Evolutionary conservation across 2,888 invertebrate genomes (phyloP), one percentile per base, ranked within the genome.

Genomic region (Saturnia pavonia): DNA sequence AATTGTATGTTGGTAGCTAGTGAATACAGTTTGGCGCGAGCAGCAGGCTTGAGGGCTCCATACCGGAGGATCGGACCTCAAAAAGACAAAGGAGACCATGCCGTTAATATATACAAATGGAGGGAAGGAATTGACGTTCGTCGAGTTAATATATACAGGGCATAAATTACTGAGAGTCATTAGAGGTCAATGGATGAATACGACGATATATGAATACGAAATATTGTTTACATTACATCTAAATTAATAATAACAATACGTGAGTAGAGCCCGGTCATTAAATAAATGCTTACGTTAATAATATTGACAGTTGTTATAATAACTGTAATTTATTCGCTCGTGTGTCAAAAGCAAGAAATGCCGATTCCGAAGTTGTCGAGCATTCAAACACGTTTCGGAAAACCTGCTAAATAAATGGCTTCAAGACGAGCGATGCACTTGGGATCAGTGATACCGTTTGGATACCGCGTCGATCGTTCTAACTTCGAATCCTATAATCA

Each of bases 181-280:
- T 54, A 22, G 54, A 54, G 54, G 54, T 54, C 54, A 54, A 54
- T 54, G 54, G 54, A 54, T 54, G 54, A 22, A 54, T 9, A 1
- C 54, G 54, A 54, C 54, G 54, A 54, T 54, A 12, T 54, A 22
- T 54, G 54, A 19, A 54, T 54, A 54, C 54, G 54, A 54, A 54
- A 54, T 54, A 54, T 22, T 54, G 22, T 54, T 54, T 22, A 54
- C 22, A 54, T 54, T 22, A 54, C 22, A 22, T 54, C 54, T 22
- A 11, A 54, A 54, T 54, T 54, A 22, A 54, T 11, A 54, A 54
- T 12, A 54, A 54, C 22, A 54, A 54, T 54, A 54, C 54, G 54
- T 54, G 54, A 54, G 11, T n/a, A 22, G 22, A 54, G 54, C n/a
- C 22, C 12, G 22, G 54, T 54, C 12, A 22, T 22, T 22, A 22